These are phyloP conservation scores for Seira musarum DNA, from an alignment of 2,888 invertebrate species.

Conservation along the genomic window DNA sequence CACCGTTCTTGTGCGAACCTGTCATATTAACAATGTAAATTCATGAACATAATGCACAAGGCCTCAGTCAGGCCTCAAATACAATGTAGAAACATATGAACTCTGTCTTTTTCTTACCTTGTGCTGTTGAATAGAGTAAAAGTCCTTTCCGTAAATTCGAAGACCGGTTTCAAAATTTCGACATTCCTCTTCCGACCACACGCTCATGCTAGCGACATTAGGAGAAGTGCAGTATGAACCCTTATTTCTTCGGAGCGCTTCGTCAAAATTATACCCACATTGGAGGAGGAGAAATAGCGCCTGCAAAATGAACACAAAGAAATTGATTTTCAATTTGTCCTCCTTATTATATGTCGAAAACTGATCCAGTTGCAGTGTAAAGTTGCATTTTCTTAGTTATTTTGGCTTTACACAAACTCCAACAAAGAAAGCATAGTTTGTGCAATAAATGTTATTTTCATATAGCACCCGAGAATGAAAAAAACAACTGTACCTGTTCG, in stretches of 20 bases:
- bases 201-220: conserved; percentile 83
- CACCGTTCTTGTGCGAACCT: conserved; percentile 92
- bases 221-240: conserved; percentile 78
- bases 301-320: conserved; percentile 76
- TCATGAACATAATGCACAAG: too few species aligned
- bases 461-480: too few species aligned
- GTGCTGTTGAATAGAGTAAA: conserved; percentile 92
- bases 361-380: too few species aligned
- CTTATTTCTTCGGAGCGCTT: conserved; percentile 86
- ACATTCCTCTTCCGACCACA: conserved; percentile 98
- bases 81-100: too few species aligned
- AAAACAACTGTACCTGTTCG: conserved; percentile 73
- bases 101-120: conserved; percentile 79
- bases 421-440: conserved; percentile 37
- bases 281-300: conserved; percentile 91
- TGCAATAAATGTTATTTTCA: too few species aligned
- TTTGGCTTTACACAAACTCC: too few species aligned
- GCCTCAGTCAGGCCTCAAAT: too few species aligned
- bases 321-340: too few species aligned
- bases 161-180: conserved; percentile 97
- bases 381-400: too few species aligned
- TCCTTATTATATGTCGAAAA: too few species aligned
- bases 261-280: conserved; percentile 96
- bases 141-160: conserved; percentile 95
- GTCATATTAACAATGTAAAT: too few species aligned